phyloP scores from a whole-genome alignment of 2,113 vertebrate genomes.

The Anarrhichthys ocellatus region DNA sequence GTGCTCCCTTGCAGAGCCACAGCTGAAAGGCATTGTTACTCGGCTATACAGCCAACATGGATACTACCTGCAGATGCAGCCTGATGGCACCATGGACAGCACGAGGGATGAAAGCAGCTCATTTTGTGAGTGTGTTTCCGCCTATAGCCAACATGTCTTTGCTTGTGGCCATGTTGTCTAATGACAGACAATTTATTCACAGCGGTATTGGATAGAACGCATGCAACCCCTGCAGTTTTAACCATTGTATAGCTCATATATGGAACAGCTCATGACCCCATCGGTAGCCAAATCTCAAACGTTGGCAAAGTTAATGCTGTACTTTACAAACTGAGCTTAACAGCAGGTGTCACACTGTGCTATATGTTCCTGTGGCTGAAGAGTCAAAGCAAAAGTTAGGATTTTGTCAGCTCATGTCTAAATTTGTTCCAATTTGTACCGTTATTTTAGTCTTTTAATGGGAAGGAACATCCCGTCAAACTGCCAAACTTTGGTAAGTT shows the following conservation, averaged over 20 bases:
- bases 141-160: neutral
- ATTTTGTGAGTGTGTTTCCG: slow-evolving; percentile 82
- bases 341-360: slow-evolving; percentile 4
- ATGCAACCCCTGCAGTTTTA: neutral
- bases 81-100: slow-evolving; percentile 89
- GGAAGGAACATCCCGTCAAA: slow-evolving; percentile 9
- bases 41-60: slow-evolving; percentile 90
- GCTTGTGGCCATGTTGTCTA: neutral
- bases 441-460: slow-evolving; percentile 48
- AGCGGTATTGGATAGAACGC: neutral
- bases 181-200: slow-evolving; percentile 33
- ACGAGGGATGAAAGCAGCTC: slow-evolving; percentile 86
- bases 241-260: neutral
- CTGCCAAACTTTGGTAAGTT: slow-evolving; percentile 30
- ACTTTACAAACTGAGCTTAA: slow-evolving; percentile 6
- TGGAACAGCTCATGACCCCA: neutral
- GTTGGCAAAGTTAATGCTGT: slow-evolving; percentile 20
- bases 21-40: slow-evolving; percentile 92
- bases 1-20: slow-evolving; percentile 84
- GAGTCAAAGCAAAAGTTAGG: slow-evolving; percentile 16
- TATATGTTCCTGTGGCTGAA: slow-evolving; percentile 6
- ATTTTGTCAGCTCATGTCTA: slow-evolving; percentile 50
- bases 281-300: slow-evolving; percentile 1
- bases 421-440: slow-evolving; percentile 22
- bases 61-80: slow-evolving; percentile 91